Conservation (phyloP, 2,797 vertebrate species). For the Anisognathus igniventris region DNA sequence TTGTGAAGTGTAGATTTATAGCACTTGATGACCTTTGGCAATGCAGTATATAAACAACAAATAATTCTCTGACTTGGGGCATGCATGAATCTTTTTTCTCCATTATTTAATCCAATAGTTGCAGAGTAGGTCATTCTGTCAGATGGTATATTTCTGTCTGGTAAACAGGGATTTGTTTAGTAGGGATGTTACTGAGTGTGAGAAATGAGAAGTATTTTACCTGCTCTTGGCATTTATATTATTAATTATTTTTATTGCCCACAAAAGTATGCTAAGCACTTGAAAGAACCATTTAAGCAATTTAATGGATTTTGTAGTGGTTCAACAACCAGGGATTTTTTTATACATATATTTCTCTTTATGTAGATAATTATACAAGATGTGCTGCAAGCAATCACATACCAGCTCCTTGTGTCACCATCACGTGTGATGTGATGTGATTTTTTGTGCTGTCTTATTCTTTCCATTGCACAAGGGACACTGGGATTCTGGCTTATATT, state of each 20-base stretch:
- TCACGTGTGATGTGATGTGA: neutral
- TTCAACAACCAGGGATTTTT: neutral
- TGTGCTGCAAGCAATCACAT: neutral
- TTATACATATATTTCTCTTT: neutral
- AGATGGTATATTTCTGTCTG: neutral
- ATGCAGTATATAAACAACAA: neutral
- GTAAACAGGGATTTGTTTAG: neutral
- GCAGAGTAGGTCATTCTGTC: neutral
- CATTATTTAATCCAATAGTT: neutral
- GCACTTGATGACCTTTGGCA: neutral
- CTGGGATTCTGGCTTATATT: neutral
- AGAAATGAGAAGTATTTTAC: neutral
- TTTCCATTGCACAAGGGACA: neutral
- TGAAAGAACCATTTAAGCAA: neutral
- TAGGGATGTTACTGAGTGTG: neutral
- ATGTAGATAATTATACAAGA: neutral
- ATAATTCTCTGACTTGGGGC: neutral
- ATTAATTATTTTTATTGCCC: slow-evolving; percentile 5
- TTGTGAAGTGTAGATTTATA: neutral
- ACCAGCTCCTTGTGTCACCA: neutral
- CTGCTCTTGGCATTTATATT: neutral
- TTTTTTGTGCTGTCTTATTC: neutral
- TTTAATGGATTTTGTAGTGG: neutral
- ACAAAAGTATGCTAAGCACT: neutral
- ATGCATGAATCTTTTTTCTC: neutral